Evolutionary conservation across 2,888 invertebrate species (phyloP).

Genomic region (Caenorhabditis sp.): DNA sequence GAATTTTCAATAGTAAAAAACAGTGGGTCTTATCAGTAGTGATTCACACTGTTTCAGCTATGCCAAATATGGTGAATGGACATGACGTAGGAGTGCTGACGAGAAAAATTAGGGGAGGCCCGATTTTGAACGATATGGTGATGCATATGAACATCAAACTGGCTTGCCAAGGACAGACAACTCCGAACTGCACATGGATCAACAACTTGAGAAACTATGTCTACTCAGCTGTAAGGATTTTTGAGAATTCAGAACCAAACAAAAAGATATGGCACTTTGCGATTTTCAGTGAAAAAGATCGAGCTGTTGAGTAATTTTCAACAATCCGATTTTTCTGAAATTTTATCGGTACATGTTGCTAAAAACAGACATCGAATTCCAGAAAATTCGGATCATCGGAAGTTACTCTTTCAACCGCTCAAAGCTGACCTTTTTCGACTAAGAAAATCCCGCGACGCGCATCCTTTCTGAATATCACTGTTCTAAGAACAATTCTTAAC

Average conservation of each 20-base stretch:
- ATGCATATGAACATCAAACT: slow-evolving; percentile 72
- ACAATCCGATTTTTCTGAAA: no score
- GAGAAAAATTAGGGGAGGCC: slow-evolving; percentile 55
- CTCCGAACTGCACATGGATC: slow-evolving; percentile 68
- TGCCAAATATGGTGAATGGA: slow-evolving; percentile 56
- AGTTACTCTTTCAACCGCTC: no score
- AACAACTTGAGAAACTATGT: slow-evolving; percentile 70
- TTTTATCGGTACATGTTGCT: no score
- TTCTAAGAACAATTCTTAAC: background rate
- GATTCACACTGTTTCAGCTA: slow-evolving; percentile 49
- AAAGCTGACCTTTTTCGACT: no score
- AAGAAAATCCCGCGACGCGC: no score
- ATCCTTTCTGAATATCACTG: no score
- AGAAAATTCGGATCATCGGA: no score
- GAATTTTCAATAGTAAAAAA: slow-evolving; percentile 62
- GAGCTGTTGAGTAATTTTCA: no score
- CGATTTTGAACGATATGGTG: slow-evolving; percentile 70
- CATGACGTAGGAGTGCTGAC: slow-evolving; percentile 53
- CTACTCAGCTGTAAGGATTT: slow-evolving; percentile 71
- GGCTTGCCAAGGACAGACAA: slow-evolving; percentile 46
- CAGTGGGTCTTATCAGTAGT: background rate
- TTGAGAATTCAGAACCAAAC: no score
- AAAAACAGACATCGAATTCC: no score
- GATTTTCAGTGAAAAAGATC: no score
- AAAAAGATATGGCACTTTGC: no score